phyloP scores from a whole-genome alignment of 2,888 invertebrate species.

The Scaptomyza cyrtandrae region DNA sequence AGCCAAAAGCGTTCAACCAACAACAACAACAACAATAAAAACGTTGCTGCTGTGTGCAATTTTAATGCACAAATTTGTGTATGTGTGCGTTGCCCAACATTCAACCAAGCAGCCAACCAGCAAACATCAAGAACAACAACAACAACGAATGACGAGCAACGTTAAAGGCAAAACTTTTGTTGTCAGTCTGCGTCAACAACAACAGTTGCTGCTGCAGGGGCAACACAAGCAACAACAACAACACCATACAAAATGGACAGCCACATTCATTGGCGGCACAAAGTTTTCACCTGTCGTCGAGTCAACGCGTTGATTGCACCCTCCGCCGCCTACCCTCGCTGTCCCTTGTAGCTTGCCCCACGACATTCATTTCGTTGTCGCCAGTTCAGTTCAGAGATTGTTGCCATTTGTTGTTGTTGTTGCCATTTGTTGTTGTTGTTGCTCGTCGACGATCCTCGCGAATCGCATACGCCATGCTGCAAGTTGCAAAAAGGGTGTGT shows the following conservation, averaged over 20 bases:
- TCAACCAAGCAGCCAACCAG: constrained; percentile 65
- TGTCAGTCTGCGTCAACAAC: constrained; percentile 64
- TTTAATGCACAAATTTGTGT: constrained; percentile 67
- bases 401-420: constrained; percentile 62
- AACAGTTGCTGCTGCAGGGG: constrained; percentile 42
- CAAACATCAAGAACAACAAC: constrained; percentile 55
- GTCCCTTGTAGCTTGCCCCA: not conserved
- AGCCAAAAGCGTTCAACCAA: constrained; percentile 66
- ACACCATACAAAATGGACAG: constrained; percentile 32
- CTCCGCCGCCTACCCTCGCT: constrained; percentile 1
- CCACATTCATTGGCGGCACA: constrained; percentile 68
- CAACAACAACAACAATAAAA: constrained; percentile 20
- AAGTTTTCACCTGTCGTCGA: constrained; percentile 72
- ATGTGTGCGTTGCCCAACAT: constrained; percentile 47
- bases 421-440: too few species aligned
- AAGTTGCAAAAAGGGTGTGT: constrained; percentile 23
- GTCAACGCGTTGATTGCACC: constrained; percentile 73
- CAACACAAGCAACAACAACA: constrained; percentile 9
- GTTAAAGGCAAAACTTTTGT: constrained; percentile 61
- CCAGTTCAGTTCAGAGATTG: constrained; percentile 53
- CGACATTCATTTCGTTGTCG: constrained; percentile 13
- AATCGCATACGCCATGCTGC: constrained; percentile 48
- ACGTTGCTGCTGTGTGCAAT: constrained; percentile 57
- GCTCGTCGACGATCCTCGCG: constrained; percentile 53
- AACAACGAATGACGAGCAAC: constrained; percentile 39